Evolutionary conservation across 2,888 invertebrate genomes (phyloP), one percentile per base, ranked within the genome.

Genomic region (Parascotia fuliginaria): DNA sequence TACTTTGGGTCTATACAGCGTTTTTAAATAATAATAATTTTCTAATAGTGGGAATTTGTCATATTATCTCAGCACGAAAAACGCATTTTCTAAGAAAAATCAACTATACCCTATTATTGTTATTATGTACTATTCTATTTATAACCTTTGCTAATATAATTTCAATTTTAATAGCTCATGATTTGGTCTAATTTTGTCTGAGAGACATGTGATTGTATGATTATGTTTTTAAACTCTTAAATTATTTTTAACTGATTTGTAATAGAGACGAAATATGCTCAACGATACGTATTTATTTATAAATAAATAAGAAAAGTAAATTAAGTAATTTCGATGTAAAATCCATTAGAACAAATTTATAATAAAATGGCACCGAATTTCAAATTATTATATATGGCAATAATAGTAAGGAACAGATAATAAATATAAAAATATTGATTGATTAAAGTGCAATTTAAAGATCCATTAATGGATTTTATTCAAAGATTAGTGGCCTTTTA

Each of bases 331-430:
- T 24, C 24, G 19, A 19, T 19, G 19, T 19, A 19, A 19, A 3
- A 19, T 19, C 5, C 19, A 19, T 19, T 24, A 6, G 24, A 24
- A 24, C 7, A 7, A 24, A 24, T 24, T n/a, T 19, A 24, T 6
- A 7, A 24, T 7, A 24, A 24, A 7, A 24, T 24, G 24, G 24
- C 24, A 24, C 24, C 24, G 24, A 9, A 24, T 24, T 24, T 3
- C 24, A 7, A 3, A 6, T 42, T 34, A 47, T 44, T 55, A 42
- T 22, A 41, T 62, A 66, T 66, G 66, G 70, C 66, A 70, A 62
- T 45, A 39, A 33, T 9, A 37, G 9, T 36, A 38, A 55, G 44
- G 62, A 48, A 61, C 47, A 7, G 6, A 9, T 13, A 14, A 13
- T 7, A 31, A 13, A 13, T 31, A 31, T 31, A 31, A 12, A 5